These are phyloP conservation scores for Tetraodon nigroviridis DNA, from an alignment of 2,113 vertebrate genomes.

Conservation along the genomic window DNA sequence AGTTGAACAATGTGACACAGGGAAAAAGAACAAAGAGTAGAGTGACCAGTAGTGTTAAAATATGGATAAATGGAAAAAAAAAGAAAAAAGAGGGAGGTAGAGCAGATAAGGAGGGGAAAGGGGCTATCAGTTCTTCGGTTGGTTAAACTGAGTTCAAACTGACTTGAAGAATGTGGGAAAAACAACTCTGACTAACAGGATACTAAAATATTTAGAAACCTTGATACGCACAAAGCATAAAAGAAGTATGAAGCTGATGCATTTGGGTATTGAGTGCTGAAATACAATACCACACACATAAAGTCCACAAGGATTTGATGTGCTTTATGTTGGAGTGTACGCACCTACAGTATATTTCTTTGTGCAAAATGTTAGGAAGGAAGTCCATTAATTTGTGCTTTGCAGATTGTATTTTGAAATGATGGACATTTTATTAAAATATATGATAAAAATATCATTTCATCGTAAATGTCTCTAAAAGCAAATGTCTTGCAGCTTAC, in stretches of 20 bases:
- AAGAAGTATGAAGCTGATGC: slow-evolving; percentile 42
- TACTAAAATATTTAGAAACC: slow-evolving; percentile 60
- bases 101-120: not conserved
- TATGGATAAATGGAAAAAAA: slow-evolving; percentile 2
- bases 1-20: not conserved
- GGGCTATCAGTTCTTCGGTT: slow-evolving; percentile 31
- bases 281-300: slow-evolving; percentile 38
- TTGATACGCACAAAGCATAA: slow-evolving; percentile 40
- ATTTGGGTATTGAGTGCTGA: slow-evolving; percentile 38
- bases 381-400: not conserved
- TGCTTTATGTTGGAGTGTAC: slow-evolving; percentile 10
- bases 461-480: not conserved
- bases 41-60: slow-evolving; percentile 1
- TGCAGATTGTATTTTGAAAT: not conserved
- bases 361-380: not conserved
- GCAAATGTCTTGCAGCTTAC: not conserved
- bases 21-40: not conserved
- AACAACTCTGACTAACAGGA: slow-evolving; percentile 45
- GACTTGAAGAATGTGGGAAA: slow-evolving; percentile 50
- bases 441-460: not conserved
- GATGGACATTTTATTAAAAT: slow-evolving; percentile 4
- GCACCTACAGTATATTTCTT: not conserved
- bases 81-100: slow-evolving; percentile 4
- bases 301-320: slow-evolving; percentile 27
- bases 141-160: slow-evolving; percentile 33